A percentile compares a stretch with the other conserved stretches of the same genome.
These are phyloP conservation scores for Henicopernis longicauda DNA, from an alignment of 2,113 vertebrate species.

Conservation along the genomic window DNA sequence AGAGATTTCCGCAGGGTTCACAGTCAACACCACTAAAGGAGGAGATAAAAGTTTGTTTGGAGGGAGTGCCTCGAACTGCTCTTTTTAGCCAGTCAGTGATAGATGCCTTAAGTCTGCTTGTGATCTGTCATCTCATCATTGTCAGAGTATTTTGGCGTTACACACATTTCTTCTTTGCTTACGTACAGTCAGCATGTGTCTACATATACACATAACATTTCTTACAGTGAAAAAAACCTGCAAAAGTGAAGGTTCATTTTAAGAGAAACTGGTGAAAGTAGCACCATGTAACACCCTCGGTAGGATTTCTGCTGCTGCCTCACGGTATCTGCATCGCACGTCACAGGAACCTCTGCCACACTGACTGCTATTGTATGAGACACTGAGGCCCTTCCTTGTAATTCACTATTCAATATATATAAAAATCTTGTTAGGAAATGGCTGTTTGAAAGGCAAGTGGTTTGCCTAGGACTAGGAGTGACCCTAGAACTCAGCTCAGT, in stretches of 20 bases:
- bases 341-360: not conserved
- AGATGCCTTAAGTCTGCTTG: conserved; percentile 6
- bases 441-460: not conserved
- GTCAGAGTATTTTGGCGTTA: conserved; percentile 21
- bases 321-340: rapidly evolving
- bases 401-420: not conserved
- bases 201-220: not conserved
- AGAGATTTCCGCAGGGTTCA: conserved; percentile 45
- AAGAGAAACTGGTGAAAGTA: not conserved
- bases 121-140: conserved; percentile 27
- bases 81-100: conserved; percentile 12
- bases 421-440: not conserved
- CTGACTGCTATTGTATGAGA: not conserved
- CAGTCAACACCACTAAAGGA: conserved; percentile 34
- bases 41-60: conserved; percentile 54
- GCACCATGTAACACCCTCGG: not conserved
- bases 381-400: not conserved
- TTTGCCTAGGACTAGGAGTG: not conserved
- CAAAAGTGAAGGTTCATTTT: conserved; percentile 3
- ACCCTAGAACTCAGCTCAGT: not conserved
- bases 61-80: conserved; percentile 3
- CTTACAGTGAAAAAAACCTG: not conserved
- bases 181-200: not conserved
- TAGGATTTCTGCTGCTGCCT: not conserved
- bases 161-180: not conserved